Percentiles rank a stretch among this genome's conserved stretches.
Evolutionary conservation across 2,113 vertebrate species (phyloP).

Genomic region (Ariopsis seemanni): DNA sequence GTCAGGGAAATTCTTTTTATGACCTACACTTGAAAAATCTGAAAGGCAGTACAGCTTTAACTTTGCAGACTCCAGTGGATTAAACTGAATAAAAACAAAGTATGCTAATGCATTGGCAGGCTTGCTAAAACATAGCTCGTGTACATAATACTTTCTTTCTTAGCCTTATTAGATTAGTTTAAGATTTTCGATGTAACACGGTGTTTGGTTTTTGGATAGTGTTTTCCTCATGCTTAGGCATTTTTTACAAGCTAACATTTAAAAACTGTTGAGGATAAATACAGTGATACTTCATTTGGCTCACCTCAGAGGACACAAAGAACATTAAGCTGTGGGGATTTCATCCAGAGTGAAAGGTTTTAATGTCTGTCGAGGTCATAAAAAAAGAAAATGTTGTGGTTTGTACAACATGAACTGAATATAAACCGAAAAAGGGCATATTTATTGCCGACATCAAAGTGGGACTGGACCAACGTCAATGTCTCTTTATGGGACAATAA

Average conservation of each 20-base stretch:
- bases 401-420: not conserved
- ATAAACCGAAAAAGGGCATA: not conserved
- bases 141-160: not conserved
- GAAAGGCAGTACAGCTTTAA: too few relatives aligned
- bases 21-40: too few relatives aligned
- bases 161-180: not conserved
- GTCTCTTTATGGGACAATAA: not conserved
- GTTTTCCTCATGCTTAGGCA: too few relatives aligned
- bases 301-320: not conserved
- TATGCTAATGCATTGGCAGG: not conserved
- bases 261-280: not conserved
- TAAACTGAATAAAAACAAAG: not conserved
- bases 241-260: not conserved
- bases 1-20: too few relatives aligned
- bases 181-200: not conserved
- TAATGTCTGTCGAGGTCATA: not conserved
- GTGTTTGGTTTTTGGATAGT: not conserved
- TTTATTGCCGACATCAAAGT: not conserved
- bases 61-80: not conserved
- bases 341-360: not conserved
- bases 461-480: not conserved
- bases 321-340: not conserved
- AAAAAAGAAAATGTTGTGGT: not conserved
- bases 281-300: not conserved
- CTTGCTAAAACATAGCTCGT: not conserved